These are phyloP conservation scores for Rhabdophis nuchalis DNA, from an alignment of 2,797 vertebrate species.

Conservation along the genomic window DNA sequence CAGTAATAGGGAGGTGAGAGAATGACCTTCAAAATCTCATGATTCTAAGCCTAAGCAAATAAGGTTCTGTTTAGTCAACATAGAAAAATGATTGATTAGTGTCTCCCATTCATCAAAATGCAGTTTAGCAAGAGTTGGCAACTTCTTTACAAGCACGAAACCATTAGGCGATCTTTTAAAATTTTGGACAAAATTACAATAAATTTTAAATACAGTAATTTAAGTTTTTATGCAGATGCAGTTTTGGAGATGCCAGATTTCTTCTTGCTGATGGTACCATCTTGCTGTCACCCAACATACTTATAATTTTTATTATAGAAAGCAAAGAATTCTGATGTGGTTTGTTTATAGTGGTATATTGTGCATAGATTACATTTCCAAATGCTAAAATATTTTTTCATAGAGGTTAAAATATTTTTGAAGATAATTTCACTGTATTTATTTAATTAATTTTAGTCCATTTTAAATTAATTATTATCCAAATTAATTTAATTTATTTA, in stretches of 20 bases:
- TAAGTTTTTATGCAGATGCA: background rate
- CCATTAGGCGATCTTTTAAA: background rate
- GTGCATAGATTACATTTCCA: background rate
- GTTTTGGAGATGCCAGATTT: background rate
- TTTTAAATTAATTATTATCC: background rate
- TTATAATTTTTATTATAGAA: background rate
- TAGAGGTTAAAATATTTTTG: slow-evolving; percentile 20
- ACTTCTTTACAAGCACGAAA: background rate
- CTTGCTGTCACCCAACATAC: background rate
- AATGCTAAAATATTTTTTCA: background rate
- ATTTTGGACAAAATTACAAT: background rate
- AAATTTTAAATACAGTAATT: background rate
- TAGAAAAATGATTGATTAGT: background rate
- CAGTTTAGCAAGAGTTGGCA: background rate
- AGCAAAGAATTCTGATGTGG: background rate
- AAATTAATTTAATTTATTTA: background rate
- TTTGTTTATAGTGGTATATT: background rate
- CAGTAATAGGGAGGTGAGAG: background rate
- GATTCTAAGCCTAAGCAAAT: background rate
- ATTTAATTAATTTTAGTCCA: background rate
- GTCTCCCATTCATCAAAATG: background rate
- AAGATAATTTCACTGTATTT: slow-evolving; percentile 6
- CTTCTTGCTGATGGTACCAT: background rate
- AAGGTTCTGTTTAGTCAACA: background rate
- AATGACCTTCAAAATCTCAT: background rate